Conservation (phyloP, 1,140 invertebrate species). For the Conopomorpha cramerella region DNA sequence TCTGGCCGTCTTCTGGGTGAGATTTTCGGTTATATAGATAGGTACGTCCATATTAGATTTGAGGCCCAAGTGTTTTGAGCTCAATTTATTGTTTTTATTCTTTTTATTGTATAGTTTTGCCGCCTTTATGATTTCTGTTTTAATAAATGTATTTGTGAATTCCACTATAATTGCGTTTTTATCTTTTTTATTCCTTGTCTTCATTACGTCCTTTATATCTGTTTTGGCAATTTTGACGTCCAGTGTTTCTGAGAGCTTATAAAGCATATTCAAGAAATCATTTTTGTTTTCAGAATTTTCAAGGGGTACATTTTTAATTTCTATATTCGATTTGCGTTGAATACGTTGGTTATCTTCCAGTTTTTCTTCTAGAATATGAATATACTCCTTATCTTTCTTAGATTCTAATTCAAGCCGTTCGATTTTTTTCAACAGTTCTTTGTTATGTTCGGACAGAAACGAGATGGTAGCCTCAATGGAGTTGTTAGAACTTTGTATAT, state of each 20-base stretch:
- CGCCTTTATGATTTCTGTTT: background rate
- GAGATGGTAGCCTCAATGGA: background rate
- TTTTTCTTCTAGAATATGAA: constrained; percentile 9
- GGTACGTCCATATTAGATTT: background rate
- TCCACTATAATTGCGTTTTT: background rate
- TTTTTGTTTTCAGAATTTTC: constrained; percentile 4
- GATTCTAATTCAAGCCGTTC: constrained; percentile 3
- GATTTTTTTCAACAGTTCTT: background rate
- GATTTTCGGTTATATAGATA: background rate
- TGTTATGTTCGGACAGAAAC: background rate
- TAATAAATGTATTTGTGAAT: background rate
- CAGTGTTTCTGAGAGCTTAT: background rate
- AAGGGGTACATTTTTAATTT: constrained; percentile 10
- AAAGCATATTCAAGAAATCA: background rate
- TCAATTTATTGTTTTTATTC: background rate
- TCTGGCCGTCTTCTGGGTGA: background rate
- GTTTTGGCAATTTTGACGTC: background rate
- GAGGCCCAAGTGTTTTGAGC: constrained; percentile 1
- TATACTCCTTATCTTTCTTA: constrained; percentile 11
- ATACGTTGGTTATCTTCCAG: constrained; percentile 5
- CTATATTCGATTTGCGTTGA: constrained; percentile 6
- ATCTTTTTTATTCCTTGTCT: background rate
- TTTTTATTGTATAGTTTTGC: background rate
- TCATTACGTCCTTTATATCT: background rate
- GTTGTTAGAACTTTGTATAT: background rate